These are phyloP conservation scores for Pheosia gnoma DNA, from an alignment of 2,888 invertebrate species.

Conservation along the genomic window DNA sequence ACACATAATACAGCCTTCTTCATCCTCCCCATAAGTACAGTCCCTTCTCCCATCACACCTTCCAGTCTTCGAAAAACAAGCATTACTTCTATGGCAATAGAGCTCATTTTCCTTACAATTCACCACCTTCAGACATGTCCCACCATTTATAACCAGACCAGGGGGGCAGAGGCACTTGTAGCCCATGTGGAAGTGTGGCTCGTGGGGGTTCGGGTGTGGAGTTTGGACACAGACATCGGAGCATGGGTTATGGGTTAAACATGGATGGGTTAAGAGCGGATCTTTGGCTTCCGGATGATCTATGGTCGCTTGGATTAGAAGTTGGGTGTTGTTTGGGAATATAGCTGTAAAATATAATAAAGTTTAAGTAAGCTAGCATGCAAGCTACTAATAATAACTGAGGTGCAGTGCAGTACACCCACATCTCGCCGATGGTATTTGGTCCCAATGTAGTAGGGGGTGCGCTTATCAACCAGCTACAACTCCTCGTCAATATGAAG, in stretches of 20 bases:
- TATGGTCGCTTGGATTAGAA: slow-evolving; percentile 58
- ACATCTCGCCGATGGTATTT: no score
- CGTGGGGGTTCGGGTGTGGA: slow-evolving; percentile 34
- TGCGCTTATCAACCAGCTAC: no score
- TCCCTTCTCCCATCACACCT: slow-evolving; percentile 81
- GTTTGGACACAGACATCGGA: slow-evolving; percentile 88
- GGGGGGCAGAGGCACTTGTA: slow-evolving; percentile 87
- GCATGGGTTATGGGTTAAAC: slow-evolving; percentile 87
- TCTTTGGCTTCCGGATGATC: slow-evolving; percentile 36
- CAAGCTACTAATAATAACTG: no score
- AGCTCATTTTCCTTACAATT: slow-evolving; percentile 77
- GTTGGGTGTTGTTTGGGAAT: slow-evolving; percentile 72
- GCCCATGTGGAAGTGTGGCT: slow-evolving; percentile 22
- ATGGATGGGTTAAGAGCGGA: slow-evolving; percentile 77
- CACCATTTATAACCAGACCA: slow-evolving; percentile 81
- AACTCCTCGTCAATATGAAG: no score
- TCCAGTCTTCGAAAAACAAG: slow-evolving; percentile 62
- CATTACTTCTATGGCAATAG: slow-evolving; percentile 73
- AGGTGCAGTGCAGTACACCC: no score
- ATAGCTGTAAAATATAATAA: slow-evolving; percentile 65
- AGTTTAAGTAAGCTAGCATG: neutral
- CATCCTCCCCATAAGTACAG: slow-evolving; percentile 84
- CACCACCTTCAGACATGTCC: slow-evolving; percentile 82
- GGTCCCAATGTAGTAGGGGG: no score
- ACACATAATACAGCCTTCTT: slow-evolving; percentile 72